Conservation (phyloP, 2,888 invertebrate genomes). For the Adela reaumurella region DNA sequence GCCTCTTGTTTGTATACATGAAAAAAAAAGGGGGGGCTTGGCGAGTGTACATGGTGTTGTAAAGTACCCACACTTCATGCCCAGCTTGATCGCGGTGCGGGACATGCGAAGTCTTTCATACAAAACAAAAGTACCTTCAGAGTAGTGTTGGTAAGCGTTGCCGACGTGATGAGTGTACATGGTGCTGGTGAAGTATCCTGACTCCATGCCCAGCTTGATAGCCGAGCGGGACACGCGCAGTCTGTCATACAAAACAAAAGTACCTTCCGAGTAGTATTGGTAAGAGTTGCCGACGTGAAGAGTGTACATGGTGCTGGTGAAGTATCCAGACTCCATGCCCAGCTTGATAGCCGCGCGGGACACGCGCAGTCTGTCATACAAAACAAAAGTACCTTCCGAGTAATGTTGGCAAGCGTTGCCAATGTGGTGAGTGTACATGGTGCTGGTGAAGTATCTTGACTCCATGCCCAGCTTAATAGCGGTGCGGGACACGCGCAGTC, state of each 20-base stretch:
- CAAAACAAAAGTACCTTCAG: neutral
- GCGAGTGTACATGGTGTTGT: too few species aligned
- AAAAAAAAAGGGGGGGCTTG: too few species aligned
- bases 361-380: constrained; percentile 38
- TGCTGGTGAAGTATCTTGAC: constrained; percentile 34
- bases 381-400: neutral
- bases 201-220: constrained; percentile 36
- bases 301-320: constrained; percentile 34
- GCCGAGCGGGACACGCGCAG: constrained; percentile 37
- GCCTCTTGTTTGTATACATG: too few species aligned
- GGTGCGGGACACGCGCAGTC: constrained; percentile 35
- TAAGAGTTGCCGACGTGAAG: constrained; percentile 31
- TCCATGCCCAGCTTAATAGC: constrained; percentile 39
- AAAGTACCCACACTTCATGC: too few species aligned
- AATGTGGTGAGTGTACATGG: constrained; percentile 32
- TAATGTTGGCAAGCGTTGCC: constrained; percentile 22
- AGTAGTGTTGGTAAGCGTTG: constrained; percentile 19
- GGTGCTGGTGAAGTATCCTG: constrained; percentile 34
- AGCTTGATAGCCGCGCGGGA: constrained; percentile 37
- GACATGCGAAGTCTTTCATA: too few species aligned
- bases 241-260: too few species aligned
- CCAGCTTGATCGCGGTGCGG: too few species aligned
- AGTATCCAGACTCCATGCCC: constrained; percentile 36
- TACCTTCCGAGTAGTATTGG: neutral
- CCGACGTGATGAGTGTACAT: constrained; percentile 34